Percentiles rank a stretch among this genome's conserved stretches.
Conservation (phyloP, 2,888 invertebrate species). For the Trichopoda pennipes region DNA sequence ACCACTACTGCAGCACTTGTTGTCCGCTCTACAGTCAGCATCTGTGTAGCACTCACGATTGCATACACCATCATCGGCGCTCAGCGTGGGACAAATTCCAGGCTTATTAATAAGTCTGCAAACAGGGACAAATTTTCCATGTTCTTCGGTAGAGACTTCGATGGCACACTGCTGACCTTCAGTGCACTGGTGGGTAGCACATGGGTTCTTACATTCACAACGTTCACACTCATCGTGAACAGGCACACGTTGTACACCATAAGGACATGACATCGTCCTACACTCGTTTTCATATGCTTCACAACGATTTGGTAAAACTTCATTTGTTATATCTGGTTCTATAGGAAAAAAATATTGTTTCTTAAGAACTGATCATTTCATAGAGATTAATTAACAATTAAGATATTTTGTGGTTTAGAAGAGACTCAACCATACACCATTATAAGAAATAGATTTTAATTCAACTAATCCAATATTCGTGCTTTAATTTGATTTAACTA, state of each 20-base stretch:
- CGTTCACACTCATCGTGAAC: conserved; percentile 85
- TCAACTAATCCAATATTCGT: conserved; percentile 34
- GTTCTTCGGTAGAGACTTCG: conserved; percentile 80
- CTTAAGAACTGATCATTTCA: neutral
- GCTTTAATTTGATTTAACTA: conserved; percentile 55
- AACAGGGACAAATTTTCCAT: conserved; percentile 76
- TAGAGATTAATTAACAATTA: neutral
- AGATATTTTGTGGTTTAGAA: neutral
- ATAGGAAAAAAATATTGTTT: conserved; percentile 2
- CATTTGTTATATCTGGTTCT: conserved; percentile 70
- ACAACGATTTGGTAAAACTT: conserved; percentile 82
- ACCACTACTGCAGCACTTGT: conserved; percentile 91
- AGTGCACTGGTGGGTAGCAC: conserved; percentile 84
- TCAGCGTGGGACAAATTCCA: conserved; percentile 85
- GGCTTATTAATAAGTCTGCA: conserved; percentile 83
- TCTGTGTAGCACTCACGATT: conserved; percentile 88
- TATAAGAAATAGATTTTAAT: conserved; percentile 16
- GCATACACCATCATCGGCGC: conserved; percentile 82
- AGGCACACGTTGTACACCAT: conserved; percentile 85
- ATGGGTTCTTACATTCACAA: conserved; percentile 90
- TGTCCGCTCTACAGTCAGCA: conserved; percentile 88
- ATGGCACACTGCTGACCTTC: conserved; percentile 87
- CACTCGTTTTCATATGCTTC: conserved; percentile 84
- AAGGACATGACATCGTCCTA: conserved; percentile 85
- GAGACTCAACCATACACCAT: conserved; percentile 7